Evolutionary conservation across 2,888 invertebrate species (phyloP).

Genomic region (Trypoxylon attenuatum): DNA sequence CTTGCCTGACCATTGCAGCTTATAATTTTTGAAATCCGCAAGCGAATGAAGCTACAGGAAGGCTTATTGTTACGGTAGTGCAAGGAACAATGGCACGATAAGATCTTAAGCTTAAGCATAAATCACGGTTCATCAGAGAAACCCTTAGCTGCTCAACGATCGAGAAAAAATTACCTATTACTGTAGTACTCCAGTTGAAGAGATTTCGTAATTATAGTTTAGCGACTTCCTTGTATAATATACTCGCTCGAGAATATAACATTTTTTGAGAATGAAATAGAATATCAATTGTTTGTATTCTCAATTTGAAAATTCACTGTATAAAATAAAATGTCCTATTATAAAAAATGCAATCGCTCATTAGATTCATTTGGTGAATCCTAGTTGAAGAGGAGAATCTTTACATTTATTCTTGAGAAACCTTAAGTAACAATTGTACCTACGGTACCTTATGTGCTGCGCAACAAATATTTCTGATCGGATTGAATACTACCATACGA

Average conservation of each 20-base stretch:
- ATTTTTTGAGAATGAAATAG: too few species aligned
- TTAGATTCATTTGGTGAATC: too few species aligned
- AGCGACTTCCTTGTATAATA: too few species aligned
- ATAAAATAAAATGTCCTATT: too few species aligned
- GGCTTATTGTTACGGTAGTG: slow-evolving; percentile 7
- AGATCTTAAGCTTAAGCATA: slow-evolving; percentile 8
- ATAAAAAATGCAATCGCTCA: too few species aligned
- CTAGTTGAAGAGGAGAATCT: too few species aligned
- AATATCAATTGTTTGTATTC: too few species aligned
- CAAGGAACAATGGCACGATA: slow-evolving; percentile 23
- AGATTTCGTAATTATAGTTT: too few species aligned
- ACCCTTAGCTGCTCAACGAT: not conserved
- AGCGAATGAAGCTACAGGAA: not conserved
- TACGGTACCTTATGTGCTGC: slow-evolving; percentile 58
- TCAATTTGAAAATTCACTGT: too few species aligned
- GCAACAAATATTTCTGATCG: slow-evolving; percentile 27
- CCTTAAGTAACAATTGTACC: slow-evolving; percentile 64
- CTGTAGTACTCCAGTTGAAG: not conserved
- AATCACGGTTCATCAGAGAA: slow-evolving; percentile 13
- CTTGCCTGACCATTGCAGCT: slow-evolving; percentile 9
- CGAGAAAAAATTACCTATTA: not conserved
- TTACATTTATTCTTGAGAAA: slow-evolving; percentile 31
- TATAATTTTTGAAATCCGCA: not conserved
- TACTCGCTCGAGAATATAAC: too few species aligned
- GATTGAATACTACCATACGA: slow-evolving; percentile 22